Base-by-base conservation (phyloP, 1,140 invertebrate species). In the Cotesia chilonis region DNA sequence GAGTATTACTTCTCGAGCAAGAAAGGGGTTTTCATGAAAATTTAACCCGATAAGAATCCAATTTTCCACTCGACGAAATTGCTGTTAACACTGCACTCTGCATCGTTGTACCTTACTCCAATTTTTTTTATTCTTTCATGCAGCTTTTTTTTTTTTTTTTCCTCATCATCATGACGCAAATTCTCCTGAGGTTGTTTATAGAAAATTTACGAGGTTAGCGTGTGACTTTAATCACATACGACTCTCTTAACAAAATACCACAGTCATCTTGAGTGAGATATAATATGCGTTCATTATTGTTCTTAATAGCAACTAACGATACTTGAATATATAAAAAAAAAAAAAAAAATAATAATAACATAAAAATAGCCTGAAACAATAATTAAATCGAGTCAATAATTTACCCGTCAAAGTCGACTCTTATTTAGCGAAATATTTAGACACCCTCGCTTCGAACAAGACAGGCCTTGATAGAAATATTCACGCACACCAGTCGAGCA, bases 31-130 rank as follows among this genome's bases (percentile, higher is more conserved):
- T 66, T 52, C 36, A 59, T 35, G 37, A 67, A 72, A 72, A 72
- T 41, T 67, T 47, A 47, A 47, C 41, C 35, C 14, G n/a, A 35
- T 4, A 51, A 14, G 57, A 60, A 72, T 67, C 64, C 38, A 67
- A 72, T 72, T 72, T 67, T 72, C 36, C 54, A 69, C 61, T 66
- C 36, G 65, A 51, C 52, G 38, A 71, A 71, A 71, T 66, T 71
- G 37, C 61, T 37, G 36, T 69, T 69, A 52, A 66, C 4, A 12
- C 10, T 51, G 7, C 28, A 28, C 28, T 28, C n/a, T 35, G 41
- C 41, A 47, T 68, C 12, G 54, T 35, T n/a, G 4, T 9, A 6
- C 10, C 12, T 64, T 20, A 51, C 14, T 67, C 14, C 47, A 51
- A 20, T 20, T 57, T 20, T 57, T 20, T 3, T 20, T 57, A 17